Evolutionary conservation across 2,113 vertebrate species (phyloP).

Genomic region (Oreocharis arfaki): DNA sequence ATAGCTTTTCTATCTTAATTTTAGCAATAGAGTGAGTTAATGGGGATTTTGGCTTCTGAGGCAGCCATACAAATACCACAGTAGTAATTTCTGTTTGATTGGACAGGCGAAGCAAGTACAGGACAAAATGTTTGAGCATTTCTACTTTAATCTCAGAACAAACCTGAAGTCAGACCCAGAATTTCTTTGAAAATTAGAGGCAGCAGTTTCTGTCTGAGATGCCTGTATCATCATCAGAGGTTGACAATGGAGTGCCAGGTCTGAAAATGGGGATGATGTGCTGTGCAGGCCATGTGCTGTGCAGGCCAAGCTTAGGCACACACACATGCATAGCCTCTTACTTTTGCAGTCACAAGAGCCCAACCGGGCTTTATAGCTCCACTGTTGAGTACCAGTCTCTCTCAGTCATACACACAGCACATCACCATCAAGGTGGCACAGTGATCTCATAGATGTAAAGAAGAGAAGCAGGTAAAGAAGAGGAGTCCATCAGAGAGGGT

Average conservation of each 20-base stretch:
- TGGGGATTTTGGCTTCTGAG: not conserved
- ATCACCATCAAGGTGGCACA: not conserved
- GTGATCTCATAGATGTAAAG: not conserved
- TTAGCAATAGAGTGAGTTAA: not conserved
- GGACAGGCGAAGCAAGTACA: not conserved
- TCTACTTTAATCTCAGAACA: not conserved
- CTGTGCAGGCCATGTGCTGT: not conserved
- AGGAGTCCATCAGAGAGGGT: not conserved
- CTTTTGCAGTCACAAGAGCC: not conserved
- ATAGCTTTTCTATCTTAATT: not conserved
- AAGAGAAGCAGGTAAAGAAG: not conserved
- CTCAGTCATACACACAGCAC: not conserved
- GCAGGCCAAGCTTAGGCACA: not conserved
- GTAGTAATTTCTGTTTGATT: not conserved
- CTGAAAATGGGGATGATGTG: not conserved
- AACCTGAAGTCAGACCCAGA: not conserved
- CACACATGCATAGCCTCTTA: not conserved
- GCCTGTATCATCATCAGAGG: not conserved
- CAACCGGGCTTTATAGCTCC: not conserved
- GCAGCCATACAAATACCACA: not conserved
- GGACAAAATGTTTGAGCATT: not conserved
- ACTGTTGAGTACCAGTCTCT: not conserved
- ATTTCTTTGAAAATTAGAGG: not conserved
- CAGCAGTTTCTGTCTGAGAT: not conserved
- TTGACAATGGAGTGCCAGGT: fast-evolving